Conservation (phyloP, 2,888 invertebrate genomes). For the Lasioglossum malachurum region DNA sequence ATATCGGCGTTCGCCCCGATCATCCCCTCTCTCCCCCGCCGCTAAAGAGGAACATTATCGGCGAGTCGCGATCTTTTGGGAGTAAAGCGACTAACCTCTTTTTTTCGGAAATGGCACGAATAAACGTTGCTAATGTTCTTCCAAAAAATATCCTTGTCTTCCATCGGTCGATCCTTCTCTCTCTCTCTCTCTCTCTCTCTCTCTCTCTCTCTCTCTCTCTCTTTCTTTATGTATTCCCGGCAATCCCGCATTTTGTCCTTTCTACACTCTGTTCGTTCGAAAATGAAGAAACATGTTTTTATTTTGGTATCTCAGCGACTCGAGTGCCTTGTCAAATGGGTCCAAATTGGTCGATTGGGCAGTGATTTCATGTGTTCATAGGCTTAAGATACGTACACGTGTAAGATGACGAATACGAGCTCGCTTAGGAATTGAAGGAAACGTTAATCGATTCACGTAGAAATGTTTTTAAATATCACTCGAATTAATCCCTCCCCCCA, state of each 20-base stretch:
- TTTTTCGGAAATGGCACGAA: constrained; percentile 17
- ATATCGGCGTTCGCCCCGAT: constrained; percentile 28
- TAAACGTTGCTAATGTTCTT: constrained; percentile 60
- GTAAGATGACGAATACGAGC: constrained; percentile 75
- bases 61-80: constrained; percentile 37
- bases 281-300: constrained; percentile 33
- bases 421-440: constrained; percentile 72
- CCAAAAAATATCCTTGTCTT: constrained; percentile 56
- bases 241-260: neutral
- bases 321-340: constrained; percentile 82
- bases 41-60: constrained; percentile 59
- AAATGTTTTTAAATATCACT: constrained; percentile 66
- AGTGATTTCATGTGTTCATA: constrained; percentile 85
- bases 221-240: neutral
- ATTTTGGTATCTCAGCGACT: constrained; percentile 68
- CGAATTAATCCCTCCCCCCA: constrained; percentile 61
- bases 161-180: constrained; percentile 34
- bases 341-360: constrained; percentile 84
- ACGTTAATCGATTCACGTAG: constrained; percentile 65
- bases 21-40: no score
- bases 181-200: neutral
- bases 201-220: neutral
- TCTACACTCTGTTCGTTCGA: neutral
- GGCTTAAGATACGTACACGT: constrained; percentile 81
- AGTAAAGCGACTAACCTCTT: constrained; percentile 22